A percentile compares a stretch with the other conserved stretches of the same genome.
These are phyloP conservation scores for Zaprionus lineosus DNA, from an alignment of 2,888 invertebrate genomes.

Conservation along the genomic window DNA sequence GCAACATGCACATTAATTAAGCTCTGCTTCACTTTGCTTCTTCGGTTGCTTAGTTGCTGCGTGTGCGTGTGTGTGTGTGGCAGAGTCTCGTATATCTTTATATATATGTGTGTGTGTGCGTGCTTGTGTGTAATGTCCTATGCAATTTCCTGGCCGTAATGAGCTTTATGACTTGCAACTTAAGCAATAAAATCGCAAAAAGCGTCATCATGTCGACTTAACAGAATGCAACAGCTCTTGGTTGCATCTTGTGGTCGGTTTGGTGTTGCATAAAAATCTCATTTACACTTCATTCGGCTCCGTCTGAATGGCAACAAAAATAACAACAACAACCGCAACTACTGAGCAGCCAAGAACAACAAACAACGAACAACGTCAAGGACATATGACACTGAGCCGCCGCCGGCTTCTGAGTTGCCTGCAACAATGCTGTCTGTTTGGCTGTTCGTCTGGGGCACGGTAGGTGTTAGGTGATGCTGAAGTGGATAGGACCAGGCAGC, in stretches of 20 bases:
- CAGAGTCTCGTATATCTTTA: too few relatives aligned
- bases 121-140: conserved; percentile 48
- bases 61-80: neutral
- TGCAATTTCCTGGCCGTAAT: conserved; percentile 73
- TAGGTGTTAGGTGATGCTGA: too few relatives aligned
- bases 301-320: conserved; percentile 22
- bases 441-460: too few relatives aligned
- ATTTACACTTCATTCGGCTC: conserved; percentile 63
- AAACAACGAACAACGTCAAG: conserved; percentile 24
- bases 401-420: conserved; percentile 27
- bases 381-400: conserved; percentile 42
- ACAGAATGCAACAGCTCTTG: conserved; percentile 42
- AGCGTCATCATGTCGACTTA: conserved; percentile 37
- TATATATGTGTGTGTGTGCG: conserved; percentile 18
- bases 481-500: too few relatives aligned
- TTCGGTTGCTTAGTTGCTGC: conserved; percentile 29
- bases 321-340: conserved; percentile 5
- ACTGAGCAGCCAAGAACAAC: conserved; percentile 35
- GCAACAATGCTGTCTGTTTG: too few relatives aligned
- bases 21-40: conserved; percentile 50
- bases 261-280: conserved; percentile 78
- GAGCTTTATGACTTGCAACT: conserved; percentile 74
- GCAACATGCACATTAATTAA: conserved; percentile 64
- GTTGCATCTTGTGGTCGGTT: conserved; percentile 67
- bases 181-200: conserved; percentile 60